These are phyloP conservation scores for Nesospiza acunhae DNA, from an alignment of 2,113 vertebrate species.

Conservation along the genomic window DNA sequence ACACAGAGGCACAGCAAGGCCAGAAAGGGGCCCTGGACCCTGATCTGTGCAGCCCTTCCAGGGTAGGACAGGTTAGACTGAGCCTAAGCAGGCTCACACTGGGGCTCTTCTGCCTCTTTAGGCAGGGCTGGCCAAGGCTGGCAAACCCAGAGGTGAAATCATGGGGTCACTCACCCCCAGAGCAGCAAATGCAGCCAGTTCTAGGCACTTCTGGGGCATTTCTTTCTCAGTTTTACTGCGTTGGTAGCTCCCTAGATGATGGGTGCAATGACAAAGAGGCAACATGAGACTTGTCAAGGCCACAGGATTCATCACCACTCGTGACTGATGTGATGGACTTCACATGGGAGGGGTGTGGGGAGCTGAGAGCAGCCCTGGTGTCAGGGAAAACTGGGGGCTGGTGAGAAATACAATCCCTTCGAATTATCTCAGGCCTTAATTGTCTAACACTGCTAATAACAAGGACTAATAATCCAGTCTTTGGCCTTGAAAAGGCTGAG, in stretches of 20 bases:
- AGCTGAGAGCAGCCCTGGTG: constrained; percentile 62
- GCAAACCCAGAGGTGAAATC: not conserved
- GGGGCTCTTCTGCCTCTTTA: not conserved
- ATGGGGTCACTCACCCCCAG: constrained; percentile 39
- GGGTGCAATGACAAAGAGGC: constrained; percentile 63
- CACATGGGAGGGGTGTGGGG: constrained; percentile 62
- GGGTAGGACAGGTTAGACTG: not conserved
- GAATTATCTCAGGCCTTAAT: not conserved
- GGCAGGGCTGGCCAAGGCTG: not conserved
- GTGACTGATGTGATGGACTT: constrained; percentile 67
- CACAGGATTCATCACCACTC: constrained; percentile 61
- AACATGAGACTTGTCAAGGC: constrained; percentile 67
- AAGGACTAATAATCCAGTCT: not conserved
- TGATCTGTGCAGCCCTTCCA: not conserved
- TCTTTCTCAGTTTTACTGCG: constrained; percentile 35
- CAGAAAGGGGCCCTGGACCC: not conserved
- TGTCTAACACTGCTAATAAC: not conserved
- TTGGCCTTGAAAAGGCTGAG: not conserved
- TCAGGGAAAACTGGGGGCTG: constrained; percentile 9
- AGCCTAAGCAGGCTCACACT: not conserved
- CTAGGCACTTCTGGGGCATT: constrained; percentile 68
- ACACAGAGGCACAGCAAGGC: not conserved
- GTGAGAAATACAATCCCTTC: not conserved
- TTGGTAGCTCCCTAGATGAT: constrained; percentile 52
- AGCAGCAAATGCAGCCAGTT: constrained; percentile 71